These are phyloP conservation scores for Lagocephalus sceleratus DNA, from an alignment of 2,797 vertebrate species.

Conservation along the genomic window DNA sequence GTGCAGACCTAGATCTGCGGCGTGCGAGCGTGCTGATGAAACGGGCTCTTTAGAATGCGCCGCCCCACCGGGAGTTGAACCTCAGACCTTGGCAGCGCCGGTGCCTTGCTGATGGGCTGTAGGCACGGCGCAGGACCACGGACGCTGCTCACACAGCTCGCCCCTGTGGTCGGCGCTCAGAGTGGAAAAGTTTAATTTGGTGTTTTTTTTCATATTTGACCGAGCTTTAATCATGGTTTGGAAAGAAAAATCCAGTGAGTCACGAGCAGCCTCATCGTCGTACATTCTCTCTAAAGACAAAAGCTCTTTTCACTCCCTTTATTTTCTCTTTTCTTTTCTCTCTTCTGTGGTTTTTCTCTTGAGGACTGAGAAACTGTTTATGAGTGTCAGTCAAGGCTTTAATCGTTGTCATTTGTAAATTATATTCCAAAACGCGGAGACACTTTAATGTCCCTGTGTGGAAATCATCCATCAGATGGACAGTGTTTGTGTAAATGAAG, in stretches of 20 bases:
- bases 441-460: background rate
- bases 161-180: background rate
- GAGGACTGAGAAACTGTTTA: background rate
- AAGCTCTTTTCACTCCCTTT: background rate
- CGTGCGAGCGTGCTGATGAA: too few relatives aligned
- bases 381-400: background rate
- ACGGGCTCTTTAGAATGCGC: too few relatives aligned
- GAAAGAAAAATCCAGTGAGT: conserved; percentile 2
- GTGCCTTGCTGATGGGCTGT: background rate
- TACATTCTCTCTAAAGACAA: background rate
- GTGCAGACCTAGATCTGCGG: too few relatives aligned
- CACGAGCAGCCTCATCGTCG: background rate
- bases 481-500: background rate
- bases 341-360: background rate
- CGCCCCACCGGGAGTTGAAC: too few relatives aligned
- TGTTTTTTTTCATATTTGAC: background rate
- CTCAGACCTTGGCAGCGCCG: too few relatives aligned
- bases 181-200: conserved; percentile 1
- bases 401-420: background rate
- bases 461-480: background rate
- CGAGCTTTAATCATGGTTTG: background rate
- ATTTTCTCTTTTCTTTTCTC: background rate
- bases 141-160: background rate
- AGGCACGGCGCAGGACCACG: too few relatives aligned
- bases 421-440: background rate